Percentiles rank a stretch among this genome's conserved stretches.
phyloP scores from a whole-genome alignment of 2,113 vertebrate species.

The Serinus canaria region DNA sequence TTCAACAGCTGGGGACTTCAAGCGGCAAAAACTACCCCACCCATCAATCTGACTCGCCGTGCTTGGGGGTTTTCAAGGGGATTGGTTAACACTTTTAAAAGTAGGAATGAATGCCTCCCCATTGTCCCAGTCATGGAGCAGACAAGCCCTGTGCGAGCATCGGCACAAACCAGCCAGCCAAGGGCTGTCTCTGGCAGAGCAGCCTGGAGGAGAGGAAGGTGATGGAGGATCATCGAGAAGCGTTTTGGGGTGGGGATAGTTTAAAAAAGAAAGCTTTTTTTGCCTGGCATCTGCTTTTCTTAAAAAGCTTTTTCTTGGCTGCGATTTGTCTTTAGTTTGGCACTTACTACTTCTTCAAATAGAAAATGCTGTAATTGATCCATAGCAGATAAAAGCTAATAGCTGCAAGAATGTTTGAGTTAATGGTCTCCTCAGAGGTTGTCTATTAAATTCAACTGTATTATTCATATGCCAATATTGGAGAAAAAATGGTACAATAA shows the following conservation, averaged over 20 bases:
- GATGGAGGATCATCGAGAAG: fast-evolving
- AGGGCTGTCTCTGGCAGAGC: background rate
- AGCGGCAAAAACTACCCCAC: background rate
- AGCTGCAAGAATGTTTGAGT: background rate
- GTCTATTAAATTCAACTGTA: background rate
- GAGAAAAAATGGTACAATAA: background rate
- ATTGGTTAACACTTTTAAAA: background rate
- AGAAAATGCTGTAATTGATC: background rate
- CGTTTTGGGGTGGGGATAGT: background rate
- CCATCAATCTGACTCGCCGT: fast-evolving
- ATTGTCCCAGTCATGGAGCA: background rate
- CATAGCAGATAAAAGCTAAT: background rate
- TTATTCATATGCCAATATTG: background rate
- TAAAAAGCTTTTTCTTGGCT: background rate
- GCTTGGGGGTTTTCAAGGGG: background rate
- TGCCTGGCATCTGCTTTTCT: background rate
- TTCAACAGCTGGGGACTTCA: no score
- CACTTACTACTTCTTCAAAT: background rate
- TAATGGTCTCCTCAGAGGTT: background rate
- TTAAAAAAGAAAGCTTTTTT: background rate
- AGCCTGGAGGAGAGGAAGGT: background rate
- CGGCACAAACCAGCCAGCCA: background rate
- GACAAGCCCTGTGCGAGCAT: background rate
- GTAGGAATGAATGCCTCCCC: background rate
- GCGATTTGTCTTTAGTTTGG: background rate